These are phyloP conservation scores for Urocolius indicus DNA, from an alignment of 2,113 vertebrate genomes.

Conservation along the genomic window DNA sequence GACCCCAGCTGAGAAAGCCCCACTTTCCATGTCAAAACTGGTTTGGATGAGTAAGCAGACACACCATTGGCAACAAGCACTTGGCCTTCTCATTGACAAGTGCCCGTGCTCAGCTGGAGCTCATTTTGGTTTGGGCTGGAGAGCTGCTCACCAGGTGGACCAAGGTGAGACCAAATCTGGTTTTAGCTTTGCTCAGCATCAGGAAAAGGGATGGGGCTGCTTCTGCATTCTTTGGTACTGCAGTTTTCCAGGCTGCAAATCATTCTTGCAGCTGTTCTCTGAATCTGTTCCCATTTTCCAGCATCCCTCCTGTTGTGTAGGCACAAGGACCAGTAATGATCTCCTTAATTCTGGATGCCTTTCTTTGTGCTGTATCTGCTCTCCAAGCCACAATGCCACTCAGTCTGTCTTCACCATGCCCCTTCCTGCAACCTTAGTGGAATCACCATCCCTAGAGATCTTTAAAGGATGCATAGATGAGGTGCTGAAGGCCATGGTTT, in stretches of 20 bases:
- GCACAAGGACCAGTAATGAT: not conserved
- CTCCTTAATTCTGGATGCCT: not conserved
- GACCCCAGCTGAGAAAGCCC: not conserved
- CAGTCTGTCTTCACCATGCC: not conserved
- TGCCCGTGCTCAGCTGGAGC: not conserved
- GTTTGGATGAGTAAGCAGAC: not conserved
- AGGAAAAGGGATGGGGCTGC: not conserved
- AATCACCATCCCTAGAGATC: too few relatives aligned
- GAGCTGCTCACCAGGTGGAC: not conserved
- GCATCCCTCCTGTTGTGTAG: not conserved
- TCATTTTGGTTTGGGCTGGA: not conserved
- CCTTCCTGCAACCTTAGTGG: not conserved
- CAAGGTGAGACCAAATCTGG: not conserved
- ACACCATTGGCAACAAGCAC: fast-evolving
- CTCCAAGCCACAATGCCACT: not conserved
- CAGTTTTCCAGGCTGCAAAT: not conserved
- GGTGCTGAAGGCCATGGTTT: too few relatives aligned
- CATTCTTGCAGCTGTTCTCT: not conserved
- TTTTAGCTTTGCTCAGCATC: not conserved
- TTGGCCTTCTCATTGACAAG: not conserved
- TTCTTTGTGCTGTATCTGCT: not conserved
- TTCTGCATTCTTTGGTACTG: not conserved
- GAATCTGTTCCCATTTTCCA: not conserved
- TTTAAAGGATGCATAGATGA: too few relatives aligned
- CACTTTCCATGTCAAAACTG: not conserved